These are phyloP conservation scores for Pyrocephalus nanus DNA, from an alignment of 2,797 vertebrate species.

Conservation along the genomic window DNA sequence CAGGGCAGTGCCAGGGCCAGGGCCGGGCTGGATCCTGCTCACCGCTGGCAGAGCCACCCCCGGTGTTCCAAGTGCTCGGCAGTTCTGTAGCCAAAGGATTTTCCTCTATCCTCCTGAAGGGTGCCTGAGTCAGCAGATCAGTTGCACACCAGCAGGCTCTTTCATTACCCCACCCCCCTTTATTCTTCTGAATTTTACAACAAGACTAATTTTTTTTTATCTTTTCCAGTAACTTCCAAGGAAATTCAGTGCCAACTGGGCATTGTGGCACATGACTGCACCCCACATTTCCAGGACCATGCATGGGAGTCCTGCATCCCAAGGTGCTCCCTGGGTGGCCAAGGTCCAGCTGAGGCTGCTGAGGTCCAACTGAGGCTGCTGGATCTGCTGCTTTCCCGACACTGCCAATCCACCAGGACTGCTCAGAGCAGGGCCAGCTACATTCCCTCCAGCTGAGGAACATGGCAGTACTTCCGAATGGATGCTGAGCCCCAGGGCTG, in stretches of 20 bases:
- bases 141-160: not conserved
- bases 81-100: not conserved
- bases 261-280: not conserved
- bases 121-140: not conserved
- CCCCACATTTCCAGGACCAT: not conserved
- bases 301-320: not conserved
- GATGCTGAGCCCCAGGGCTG: not conserved
- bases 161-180: rapidly evolving
- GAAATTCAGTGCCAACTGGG: rapidly evolving
- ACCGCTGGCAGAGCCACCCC: rapidly evolving
- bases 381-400: rapidly evolving
- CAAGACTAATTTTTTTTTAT: rapidly evolving
- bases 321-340: not conserved
- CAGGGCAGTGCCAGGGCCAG: not conserved
- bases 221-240: not conserved
- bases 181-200: not conserved
- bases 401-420: rapidly evolving
- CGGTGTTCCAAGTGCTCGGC: rapidly evolving
- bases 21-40: not conserved
- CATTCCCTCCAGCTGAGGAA: not conserved
- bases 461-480: rapidly evolving
- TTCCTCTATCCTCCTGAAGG: not conserved
- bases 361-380: not conserved
- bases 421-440: not conserved
- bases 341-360: rapidly evolving